These are phyloP conservation scores for Notamacropus eugenii DNA, from an alignment of 2,797 vertebrate species.

Conservation along the genomic window DNA sequence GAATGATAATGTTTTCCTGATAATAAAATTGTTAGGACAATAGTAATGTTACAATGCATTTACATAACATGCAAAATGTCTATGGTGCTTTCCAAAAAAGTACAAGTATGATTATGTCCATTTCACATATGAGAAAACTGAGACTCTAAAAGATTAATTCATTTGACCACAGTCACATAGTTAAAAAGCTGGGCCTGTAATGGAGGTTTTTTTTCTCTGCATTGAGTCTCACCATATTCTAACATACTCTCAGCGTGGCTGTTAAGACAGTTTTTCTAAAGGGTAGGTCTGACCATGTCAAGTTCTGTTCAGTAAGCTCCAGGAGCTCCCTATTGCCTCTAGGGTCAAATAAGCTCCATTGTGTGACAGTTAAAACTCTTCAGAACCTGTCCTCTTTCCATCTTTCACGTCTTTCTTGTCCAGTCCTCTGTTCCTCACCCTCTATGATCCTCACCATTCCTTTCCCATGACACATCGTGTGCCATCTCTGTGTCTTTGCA, in stretches of 20 bases:
- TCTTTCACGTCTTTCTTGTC: neutral
- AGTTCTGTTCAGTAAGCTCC: neutral
- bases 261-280: neutral
- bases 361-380: neutral
- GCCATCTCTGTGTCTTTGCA: neutral
- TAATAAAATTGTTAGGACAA: neutral
- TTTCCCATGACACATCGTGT: neutral
- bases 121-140: neutral
- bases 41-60: neutral
- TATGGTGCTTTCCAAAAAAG: neutral
- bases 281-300: neutral
- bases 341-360: neutral
- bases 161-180: neutral
- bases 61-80: neutral
- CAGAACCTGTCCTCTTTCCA: neutral
- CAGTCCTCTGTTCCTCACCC: neutral
- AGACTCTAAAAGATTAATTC: neutral
- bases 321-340: neutral
- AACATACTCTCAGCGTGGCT: neutral
- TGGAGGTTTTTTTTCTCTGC: neutral
- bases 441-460: neutral
- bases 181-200: neutral
- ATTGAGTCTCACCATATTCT: neutral
- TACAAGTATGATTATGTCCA: neutral
- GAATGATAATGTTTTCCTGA: neutral